Base-by-base conservation (phyloP, 2,888 invertebrate genomes). In the Caenorhabditis sp. region DNA sequence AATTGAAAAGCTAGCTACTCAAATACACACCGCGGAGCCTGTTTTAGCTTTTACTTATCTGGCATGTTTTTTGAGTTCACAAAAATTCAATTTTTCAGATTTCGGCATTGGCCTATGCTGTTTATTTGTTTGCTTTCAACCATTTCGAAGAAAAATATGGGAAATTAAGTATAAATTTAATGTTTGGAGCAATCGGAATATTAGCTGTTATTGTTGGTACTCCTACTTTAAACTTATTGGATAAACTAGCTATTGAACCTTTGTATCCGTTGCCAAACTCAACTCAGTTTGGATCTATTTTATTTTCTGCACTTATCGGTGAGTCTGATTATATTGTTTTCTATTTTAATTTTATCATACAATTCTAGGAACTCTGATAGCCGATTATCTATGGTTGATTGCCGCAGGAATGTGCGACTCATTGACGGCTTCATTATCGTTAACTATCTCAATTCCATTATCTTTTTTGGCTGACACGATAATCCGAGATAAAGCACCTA, bases 151-250 rank as follows among this genome's bases (percentile, higher is more conserved):
- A 95, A 88, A 93, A 93, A 86, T 95, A 95, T 88, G 95, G 95
- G 85, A 93, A 93, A 88, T 92, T 97, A 88, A 95, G 96, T 89
- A 93, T 95, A 84, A 94, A 95, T 64, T 91, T 97, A 90, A 94
- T 97, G 89, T 95, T 97, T 89, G 97, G 95, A 73, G 93, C 97
- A 88, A 94, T 97, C 78, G 97, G 97, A 4, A 91, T 97, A 55
- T 94, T 95, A 88, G 94, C 93, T 89, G 90, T 94, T n/a, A 89
- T 94, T 66, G 89, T 94, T 19, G 90, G 95, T 83, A 97, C 96
- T 95, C 94, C 94, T 64, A 90, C 93, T 78, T 94, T 97, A 88
- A 93, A 95, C 77, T 91, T 94, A 69, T 90, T 97, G 49, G 94
- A 95, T 79, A 91, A 92, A 19, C 92, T 92, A 36, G 88, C 86